Percentiles rank a stretch among this genome's conserved stretches.
Evolutionary conservation across 2,888 invertebrate genomes (phyloP).

Genomic region (Phyllotreta cruciferae): DNA sequence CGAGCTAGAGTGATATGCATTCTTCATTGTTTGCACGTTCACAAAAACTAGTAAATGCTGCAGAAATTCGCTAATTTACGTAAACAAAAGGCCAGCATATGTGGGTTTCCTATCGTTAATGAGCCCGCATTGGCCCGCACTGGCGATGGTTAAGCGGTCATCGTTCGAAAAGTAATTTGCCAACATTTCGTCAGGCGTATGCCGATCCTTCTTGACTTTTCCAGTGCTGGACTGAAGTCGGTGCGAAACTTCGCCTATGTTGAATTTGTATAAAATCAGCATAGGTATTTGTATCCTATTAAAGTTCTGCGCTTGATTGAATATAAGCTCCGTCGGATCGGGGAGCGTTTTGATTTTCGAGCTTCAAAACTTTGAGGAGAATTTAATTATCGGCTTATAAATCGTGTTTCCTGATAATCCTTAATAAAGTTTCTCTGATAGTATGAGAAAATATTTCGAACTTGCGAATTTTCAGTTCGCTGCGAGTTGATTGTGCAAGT

Average conservation of each 20-base stretch:
- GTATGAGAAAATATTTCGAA: neutral
- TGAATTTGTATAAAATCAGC: too few relatives aligned
- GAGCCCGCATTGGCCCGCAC: slow-evolving; percentile 24
- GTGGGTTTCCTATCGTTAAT: slow-evolving; percentile 21
- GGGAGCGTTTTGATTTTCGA: neutral
- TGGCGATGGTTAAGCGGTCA: slow-evolving; percentile 19
- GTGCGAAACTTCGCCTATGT: neutral
- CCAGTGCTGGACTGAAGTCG: neutral
- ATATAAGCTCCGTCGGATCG: slow-evolving; percentile 2
- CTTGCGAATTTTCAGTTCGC: too few relatives aligned
- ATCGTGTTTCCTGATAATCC: slow-evolving; percentile 11
- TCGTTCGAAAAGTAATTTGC: slow-evolving; percentile 15
- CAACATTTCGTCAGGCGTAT: slow-evolving; percentile 9
- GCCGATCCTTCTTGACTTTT: slow-evolving; percentile 9
- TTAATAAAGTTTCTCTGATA: slow-evolving; percentile 12
- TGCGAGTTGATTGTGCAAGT: too few relatives aligned
- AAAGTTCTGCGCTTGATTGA: slow-evolving; percentile 7
- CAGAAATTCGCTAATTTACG: slow-evolving; percentile 18
- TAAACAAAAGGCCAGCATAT: slow-evolving; percentile 18
- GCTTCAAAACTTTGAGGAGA: slow-evolving; percentile 14
- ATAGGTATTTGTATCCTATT: slow-evolving; percentile 3
- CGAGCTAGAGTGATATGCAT: too few relatives aligned
- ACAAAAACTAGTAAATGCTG: too few relatives aligned
- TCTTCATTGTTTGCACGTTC: too few relatives aligned
- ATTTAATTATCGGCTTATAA: slow-evolving; percentile 16